phyloP scores from a whole-genome alignment of 2,113 vertebrate species.

The Marmota flaviventris region DNA sequence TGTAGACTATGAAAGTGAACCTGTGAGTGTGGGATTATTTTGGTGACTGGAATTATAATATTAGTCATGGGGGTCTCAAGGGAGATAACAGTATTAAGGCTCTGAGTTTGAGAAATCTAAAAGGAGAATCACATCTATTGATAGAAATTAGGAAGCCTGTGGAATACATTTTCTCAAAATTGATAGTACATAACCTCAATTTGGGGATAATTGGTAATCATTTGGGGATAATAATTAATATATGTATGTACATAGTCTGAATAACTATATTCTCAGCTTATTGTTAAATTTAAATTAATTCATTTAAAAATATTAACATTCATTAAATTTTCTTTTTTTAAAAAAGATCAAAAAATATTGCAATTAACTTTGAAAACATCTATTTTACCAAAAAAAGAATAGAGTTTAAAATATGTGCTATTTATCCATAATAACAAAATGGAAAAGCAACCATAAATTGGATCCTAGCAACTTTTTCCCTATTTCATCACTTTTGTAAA shows the following conservation, averaged over 20 bases:
- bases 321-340: not conserved
- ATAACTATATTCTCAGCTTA: not conserved
- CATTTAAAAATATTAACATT: not conserved
- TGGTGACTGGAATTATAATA: not conserved
- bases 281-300: conserved; percentile 9
- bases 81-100: not conserved
- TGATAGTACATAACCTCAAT: not conserved
- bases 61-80: not conserved
- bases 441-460: not conserved
- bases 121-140: not conserved
- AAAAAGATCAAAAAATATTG: not conserved
- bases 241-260: not conserved
- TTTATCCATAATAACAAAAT: not conserved
- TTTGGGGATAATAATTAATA: too few species aligned
- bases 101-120: not conserved
- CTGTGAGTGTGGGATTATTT: not conserved
- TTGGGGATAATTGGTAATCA: not conserved
- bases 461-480: not conserved
- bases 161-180: not conserved
- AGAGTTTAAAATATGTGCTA: not conserved
- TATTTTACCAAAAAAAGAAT: not conserved
- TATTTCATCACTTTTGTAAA: not conserved
- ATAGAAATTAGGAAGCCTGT: not conserved
- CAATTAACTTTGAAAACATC: not conserved
- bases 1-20: not conserved